These are phyloP conservation scores for Oryctolagus cuniculus DNA, from an alignment of 2,113 vertebrate species.

Conservation along the genomic window DNA sequence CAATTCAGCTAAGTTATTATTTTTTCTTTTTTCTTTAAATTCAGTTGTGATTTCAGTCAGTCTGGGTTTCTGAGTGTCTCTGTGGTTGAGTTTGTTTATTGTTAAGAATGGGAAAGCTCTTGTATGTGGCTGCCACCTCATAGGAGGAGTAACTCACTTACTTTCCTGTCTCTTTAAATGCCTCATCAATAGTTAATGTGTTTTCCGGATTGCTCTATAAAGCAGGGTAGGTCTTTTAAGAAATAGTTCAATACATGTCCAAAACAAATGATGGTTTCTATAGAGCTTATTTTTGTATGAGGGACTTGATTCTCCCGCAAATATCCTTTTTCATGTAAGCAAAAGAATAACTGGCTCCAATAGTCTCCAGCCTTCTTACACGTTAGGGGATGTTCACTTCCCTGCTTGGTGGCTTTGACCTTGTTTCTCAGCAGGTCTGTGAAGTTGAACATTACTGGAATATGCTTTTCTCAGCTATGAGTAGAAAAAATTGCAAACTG, in stretches of 20 bases:
- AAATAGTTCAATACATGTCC: conserved; percentile 24
- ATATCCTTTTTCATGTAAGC: not conserved
- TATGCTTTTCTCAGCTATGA: not conserved
- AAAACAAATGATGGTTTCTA: conserved; percentile 19
- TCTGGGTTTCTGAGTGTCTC: not conserved
- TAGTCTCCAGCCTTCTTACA: rapidly evolving
- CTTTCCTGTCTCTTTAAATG: conserved; percentile 46
- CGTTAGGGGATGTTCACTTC: rapidly evolving
- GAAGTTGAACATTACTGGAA: not conserved
- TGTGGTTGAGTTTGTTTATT: conserved; percentile 11
- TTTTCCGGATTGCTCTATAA: conserved; percentile 62
- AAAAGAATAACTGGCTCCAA: not conserved
- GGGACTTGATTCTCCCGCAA: not conserved
- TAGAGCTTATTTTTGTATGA: not conserved
- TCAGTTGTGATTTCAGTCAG: not conserved
- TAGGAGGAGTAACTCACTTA: not conserved
- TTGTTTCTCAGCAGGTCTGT: rapidly evolving
- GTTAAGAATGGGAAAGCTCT: not conserved
- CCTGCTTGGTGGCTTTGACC: not conserved
- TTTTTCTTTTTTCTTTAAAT: not conserved
- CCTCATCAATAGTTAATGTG: conserved; percentile 42
- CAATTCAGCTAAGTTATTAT: not conserved
- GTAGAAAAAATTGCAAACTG: not conserved
- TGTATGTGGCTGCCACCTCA: not conserved
- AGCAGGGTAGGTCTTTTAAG: conserved; percentile 51